Conservation (phyloP, 2,888 invertebrate species). For the Cataglyphis altisquamis region DNA sequence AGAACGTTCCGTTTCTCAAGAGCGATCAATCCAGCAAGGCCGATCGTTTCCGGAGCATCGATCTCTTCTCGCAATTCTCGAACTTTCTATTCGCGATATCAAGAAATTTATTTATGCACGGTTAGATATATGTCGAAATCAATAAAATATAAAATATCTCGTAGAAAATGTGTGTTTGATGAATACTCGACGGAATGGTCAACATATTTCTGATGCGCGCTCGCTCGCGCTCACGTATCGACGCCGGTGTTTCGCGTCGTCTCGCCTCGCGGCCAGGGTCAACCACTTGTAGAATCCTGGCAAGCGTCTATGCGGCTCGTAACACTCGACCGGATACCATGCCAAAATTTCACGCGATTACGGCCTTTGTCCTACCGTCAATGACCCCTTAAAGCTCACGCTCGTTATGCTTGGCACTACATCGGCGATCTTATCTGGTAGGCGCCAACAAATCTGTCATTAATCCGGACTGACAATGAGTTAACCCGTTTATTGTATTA, state of each 20-base stretch:
- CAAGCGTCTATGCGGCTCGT: slow-evolving; percentile 63
- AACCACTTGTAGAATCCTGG: slow-evolving; percentile 83
- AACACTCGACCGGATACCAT: slow-evolving; percentile 40
- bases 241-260: slow-evolving; percentile 67
- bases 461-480: neutral
- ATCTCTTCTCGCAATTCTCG: neutral
- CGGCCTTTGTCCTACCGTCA: slow-evolving; percentile 52
- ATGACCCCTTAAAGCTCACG: slow-evolving; percentile 39
- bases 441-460: slow-evolving; percentile 21
- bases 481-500: neutral
- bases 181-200: neutral
- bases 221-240: slow-evolving; percentile 55
- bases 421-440: neutral
- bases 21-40: neutral
- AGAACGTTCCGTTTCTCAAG: slow-evolving; percentile 19
- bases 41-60: neutral
- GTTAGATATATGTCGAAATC: neutral
- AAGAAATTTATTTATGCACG: neutral
- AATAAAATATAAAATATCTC: neutral
- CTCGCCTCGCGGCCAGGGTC: slow-evolving; percentile 79
- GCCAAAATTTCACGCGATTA: slow-evolving; percentile 62
- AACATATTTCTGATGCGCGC: slow-evolving; percentile 35
- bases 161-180: neutral
- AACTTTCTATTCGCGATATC: neutral
- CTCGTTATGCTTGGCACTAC: slow-evolving; percentile 10